Evolutionary conservation across 2,113 vertebrate genomes (phyloP), one percentile per base, ranked within the genome.

Genomic region (Sorex fumeus): DNA sequence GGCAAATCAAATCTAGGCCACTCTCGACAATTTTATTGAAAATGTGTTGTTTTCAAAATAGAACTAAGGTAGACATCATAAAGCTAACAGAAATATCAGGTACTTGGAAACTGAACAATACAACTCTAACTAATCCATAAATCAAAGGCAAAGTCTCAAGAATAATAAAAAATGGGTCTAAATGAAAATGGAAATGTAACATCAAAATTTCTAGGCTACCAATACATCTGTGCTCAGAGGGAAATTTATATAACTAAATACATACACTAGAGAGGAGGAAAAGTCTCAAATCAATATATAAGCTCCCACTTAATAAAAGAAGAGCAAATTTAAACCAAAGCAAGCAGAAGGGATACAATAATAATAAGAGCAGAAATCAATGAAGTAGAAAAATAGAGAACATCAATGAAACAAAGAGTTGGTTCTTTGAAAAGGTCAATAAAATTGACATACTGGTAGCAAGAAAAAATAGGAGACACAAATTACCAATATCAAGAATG

Each of bases 331-430:
- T 76, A 83, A 86, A 75, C 13, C 36, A 76, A 67, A 60, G 16
- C 8, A 91, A 70, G 9, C 67, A 94, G 30, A 77, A 70, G 30
- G 21, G 47, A 79, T 40, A 6, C 32, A 50, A 71, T n/a, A 80
- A 86, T 40, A 87, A 83, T 81, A 69, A 79, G 6, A 90, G 64
- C 23, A 76, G 25, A 90, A 79, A 92, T 87, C 34, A 72, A 57
- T 70, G 34, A 91, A 88, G 45, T n/a, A 87, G 36, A 69, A 87
- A 92, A 50, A 40, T 21, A 75, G 27, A 57, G 45, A 76, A 93
- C 47, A 81, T 83, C 30, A 77, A 47, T 60, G 23, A 88, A 81
- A 78, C 11, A 60, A 60, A 50, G 40, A 74, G 18, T 45, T 90
- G 8, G 9, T 83, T 92, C 25, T 86, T 77, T 45, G 25, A 90